Evolutionary conservation across 2,113 vertebrate species (phyloP), one percentile per base, ranked within the genome.

Genomic region (Notarius lentiginosus): DNA sequence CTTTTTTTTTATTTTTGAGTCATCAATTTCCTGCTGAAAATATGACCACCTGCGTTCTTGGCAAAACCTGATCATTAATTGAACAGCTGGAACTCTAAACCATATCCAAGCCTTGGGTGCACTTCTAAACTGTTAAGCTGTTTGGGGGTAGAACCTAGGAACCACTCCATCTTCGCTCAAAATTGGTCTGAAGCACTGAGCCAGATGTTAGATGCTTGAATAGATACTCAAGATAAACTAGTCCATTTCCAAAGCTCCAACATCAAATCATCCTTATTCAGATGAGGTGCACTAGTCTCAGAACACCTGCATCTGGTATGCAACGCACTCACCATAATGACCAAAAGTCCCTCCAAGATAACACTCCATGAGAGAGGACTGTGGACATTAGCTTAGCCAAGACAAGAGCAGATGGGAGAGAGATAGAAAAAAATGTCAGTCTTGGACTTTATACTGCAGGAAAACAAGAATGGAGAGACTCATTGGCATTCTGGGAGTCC

Each of bases 401-500:
- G 47, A 79, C 73, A 5, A 41, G 4, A 63, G 18, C 61, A 66
- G 75, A 85, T 77, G 53, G 53, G 10, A 41, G 56, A 34, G 41
- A 68, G 63, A 56, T 47, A 41, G 60, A 79, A 63, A 79, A 63
- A 79, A 85, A 85, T 47, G 51, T 86, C 76, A 49, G 55, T 22
- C 56, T 77, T 79, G 30, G 84, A 79, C 24, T 24, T 79, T 79
- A 24, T 14, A 56, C 76, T 79, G 53, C 75, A 80, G 88, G 91
- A 88, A 65, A 51, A 66, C 56, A 70, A 63, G 90, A 87, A 85
- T 24, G 49, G 34, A 30, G 90, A 89, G 88, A 90, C 90, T 91
- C 92, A 93, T 94, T 95, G 92, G 91, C 93, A 93, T 94, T 94
- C 91, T 89, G 91, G 89, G 60, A 84, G 92, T 92, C 91, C 91